These are phyloP conservation scores for Archivesica marissinica DNA, from an alignment of 1,140 invertebrate species.

Conservation along the genomic window DNA sequence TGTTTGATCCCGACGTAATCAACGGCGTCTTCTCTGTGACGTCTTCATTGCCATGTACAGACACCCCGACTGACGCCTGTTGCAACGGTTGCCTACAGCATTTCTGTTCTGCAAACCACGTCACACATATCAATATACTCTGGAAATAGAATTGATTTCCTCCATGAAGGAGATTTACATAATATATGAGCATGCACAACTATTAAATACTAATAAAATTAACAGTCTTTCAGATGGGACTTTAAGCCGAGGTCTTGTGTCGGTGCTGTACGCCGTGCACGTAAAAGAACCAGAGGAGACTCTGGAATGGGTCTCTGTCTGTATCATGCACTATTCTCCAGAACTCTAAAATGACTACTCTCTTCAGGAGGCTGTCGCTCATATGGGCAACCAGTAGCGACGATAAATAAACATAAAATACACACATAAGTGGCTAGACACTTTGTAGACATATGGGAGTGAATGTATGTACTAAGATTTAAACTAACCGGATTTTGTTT, in stretches of 20 bases:
- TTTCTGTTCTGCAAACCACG: constrained; percentile 27
- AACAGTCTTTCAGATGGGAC: too few species aligned
- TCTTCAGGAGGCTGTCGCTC: too few species aligned
- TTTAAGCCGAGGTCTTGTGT: too few species aligned
- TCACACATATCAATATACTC: background rate
- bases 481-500: background rate
- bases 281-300: too few species aligned
- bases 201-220: too few species aligned
- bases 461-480: background rate
- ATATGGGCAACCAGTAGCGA: too few species aligned
- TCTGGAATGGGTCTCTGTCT: too few species aligned
- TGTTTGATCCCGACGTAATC: background rate
- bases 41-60: background rate
- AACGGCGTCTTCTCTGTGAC: constrained; percentile 35
- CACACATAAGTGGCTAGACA: background rate
- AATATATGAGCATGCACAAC: background rate
- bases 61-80: background rate
- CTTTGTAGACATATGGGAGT: background rate
- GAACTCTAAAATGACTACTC: too few species aligned
- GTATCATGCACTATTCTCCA: too few species aligned
- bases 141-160: background rate
- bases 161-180: background rate
- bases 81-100: background rate
- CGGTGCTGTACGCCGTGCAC: too few species aligned
- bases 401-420: too few species aligned